phyloP scores from a whole-genome alignment of 2,888 invertebrate species.

The Xestia c-nigrum region DNA sequence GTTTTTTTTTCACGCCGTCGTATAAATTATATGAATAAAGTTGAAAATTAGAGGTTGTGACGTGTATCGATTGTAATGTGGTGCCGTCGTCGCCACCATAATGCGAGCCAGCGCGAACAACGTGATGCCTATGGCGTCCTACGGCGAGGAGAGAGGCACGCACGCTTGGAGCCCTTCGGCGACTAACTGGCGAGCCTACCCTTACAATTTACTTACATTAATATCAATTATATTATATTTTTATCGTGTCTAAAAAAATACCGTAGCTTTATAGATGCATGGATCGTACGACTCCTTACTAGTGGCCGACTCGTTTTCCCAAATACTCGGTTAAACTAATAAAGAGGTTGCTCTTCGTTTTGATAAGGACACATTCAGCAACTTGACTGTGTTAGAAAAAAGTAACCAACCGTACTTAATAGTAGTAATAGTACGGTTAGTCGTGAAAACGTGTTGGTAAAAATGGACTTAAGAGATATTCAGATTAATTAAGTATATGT shows the following conservation, averaged over 20 bases:
- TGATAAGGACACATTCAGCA: background rate
- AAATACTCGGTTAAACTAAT: background rate
- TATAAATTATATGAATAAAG: conserved; percentile 61
- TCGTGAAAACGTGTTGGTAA: background rate
- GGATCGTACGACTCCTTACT: background rate
- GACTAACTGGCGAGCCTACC: conserved; percentile 70
- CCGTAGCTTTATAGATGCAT: conserved; percentile 16
- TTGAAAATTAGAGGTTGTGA: conserved; percentile 69
- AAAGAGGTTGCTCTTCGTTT: background rate
- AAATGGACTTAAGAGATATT: background rate
- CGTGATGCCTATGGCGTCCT: conserved; percentile 78
- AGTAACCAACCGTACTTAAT: background rate
- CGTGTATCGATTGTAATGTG: conserved; percentile 79
- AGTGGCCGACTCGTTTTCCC: background rate
- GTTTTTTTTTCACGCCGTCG: conserved; percentile 30
- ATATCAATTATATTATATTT: conserved; percentile 66
- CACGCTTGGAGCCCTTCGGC: conserved; percentile 77
- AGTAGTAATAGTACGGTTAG: no score
- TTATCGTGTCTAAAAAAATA: conserved; percentile 52
- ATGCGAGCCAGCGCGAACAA: conserved; percentile 76
- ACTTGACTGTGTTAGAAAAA: background rate
- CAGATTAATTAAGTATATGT: background rate
- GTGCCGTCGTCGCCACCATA: conserved; percentile 76
- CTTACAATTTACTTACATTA: conserved; percentile 68
- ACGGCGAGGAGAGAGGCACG: conserved; percentile 79